Evolutionary conservation across 2,113 vertebrate genomes (phyloP), one percentile per base, ranked within the genome.

Genomic region (Nymphicus hollandicus): DNA sequence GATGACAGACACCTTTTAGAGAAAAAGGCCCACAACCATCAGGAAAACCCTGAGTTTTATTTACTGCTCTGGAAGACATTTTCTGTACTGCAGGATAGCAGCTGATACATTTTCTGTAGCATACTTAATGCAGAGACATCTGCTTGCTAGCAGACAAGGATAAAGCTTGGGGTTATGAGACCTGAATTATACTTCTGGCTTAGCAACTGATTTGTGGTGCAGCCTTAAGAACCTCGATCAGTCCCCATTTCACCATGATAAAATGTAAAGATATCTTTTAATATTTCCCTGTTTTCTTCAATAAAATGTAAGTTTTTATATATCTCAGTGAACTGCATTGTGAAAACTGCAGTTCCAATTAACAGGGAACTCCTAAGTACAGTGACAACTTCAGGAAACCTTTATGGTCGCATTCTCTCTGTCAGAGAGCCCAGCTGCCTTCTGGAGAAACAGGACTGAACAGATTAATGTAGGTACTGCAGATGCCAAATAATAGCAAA

Each of bases 401-500:
- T 82, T 88, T 71, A 84, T 61, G 31, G 65, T 63, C 8, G 1
- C 17, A 2, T n/a, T 94, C 41, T 46, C 86, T 74, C 56, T 81
- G 53, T 82, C 81, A 81, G 61, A 92, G 31, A 79, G 73, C 52
- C 72, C 95, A 96, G 89, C 52, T 95, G 89, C 78, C 44, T 94
- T 80, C 73, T 94, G 83, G 56, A 95, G 70, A 91, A 95, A 73
- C 55, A 94, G 78, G 84, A 92, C 66, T 47, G 47, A 95, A 93
- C 84, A 95, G 77, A 96, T 88, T 92, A 73, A 53, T 13, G 19
- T 56, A 91, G 55, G 84, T 73, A 87, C 68, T 83, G 60, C 68
- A 96, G 86, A 88, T 86, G 91, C 81, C 94, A 96, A 95, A 91
- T 66, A 93, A 91, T 76, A 91, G 94, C 3, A 7, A 83, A 92